Evolutionary conservation across 2,113 vertebrate genomes (phyloP), one percentile per base, ranked within the genome.

Genomic region (Anolis sagrei): DNA sequence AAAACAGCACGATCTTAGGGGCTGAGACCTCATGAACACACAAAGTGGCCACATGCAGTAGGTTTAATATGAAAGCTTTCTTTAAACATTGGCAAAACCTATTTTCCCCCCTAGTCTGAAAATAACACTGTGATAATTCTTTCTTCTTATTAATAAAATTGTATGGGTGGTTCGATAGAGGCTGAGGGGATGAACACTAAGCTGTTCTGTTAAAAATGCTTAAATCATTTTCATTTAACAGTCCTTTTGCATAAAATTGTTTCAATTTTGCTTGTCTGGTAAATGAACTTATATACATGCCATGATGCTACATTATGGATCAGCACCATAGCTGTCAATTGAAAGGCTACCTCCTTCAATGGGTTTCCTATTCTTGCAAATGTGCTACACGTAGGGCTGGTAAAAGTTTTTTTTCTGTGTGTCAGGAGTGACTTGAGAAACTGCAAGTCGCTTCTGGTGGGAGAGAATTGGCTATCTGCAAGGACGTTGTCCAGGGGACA

Each of bases 1-100:
- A 87, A 81, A 83, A 88, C 73, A 85, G 18, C 25, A n/a, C 19
- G 88, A 68, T 72, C 39, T 1, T 84, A 88, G 19, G 16, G 21
- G 13, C 77, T 74, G 32, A 86, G 39, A 69, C 10, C 1, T 9
- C 0, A 1, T 0, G 0, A 49, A 79, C 36, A 51, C 49, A 73
- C 72, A 49, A n/a, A 44, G 6, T n/a, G 23, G 44, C 11, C 68
- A 23, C 76, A 62, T 73, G 34, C 72, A 78, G 36, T 64, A 64
- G 49, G 21, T 44, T 85, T 32, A 72, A 29, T 73, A 83, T 48
- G 32, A 62, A 36, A 14, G n/a, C 3, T 82, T n/a, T 72, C 21
- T 72, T 23, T 82, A 82, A 82, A 72, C 21, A n/a, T 0, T 1
- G 54, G 13, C 69, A 29, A 6, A 44, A 79, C 66, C 54, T 1